Base-by-base conservation (phyloP, 2,888 invertebrate genomes). In the Achlya flavicornis region DNA sequence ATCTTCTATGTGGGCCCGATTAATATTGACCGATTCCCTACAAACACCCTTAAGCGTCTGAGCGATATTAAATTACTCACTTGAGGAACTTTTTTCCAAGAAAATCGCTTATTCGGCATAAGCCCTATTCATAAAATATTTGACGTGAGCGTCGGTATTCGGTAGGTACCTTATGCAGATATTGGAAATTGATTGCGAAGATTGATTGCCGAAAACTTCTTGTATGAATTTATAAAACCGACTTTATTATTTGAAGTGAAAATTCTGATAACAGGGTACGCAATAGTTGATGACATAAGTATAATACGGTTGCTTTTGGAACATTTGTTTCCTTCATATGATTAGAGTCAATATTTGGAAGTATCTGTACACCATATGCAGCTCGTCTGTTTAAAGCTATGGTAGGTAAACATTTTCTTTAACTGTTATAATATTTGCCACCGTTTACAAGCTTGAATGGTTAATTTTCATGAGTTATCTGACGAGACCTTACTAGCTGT, bases 111-210 rank as follows among this genome's bases (percentile, higher is more conserved):
- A 64, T 65, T 66, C 59, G 19, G 33, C 63, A 61, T 58, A 58
- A 48, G 53, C 58, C 61, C 63, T 66, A 63, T 64, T 62, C 62
- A 68, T 65, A 66, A 69, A 66, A 64, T 53, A 53, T 53, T 53
- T 10, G 53, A 48, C 48, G 16, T 48, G 14, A 48, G 63, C 66
- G 64, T 61, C 66, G 38, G 65, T 26, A 26, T 2, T 26, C 26
- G 26, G 26, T 72, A 68, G 26, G 26, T 72, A 68, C 71, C 70
- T 69, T 66, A 67, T 69, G 66, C 67, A 69, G 71, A 67, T 71
- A 74, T 72, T 68, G 69, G 61, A 72, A 70, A 72, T 71, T 77
- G 70, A 67, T 65, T 65, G 41, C 61, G 35, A 64, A 67, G 59
- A 64, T 68, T 69, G 62, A 67, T 65, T 65, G 35, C 61, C 62